Evolutionary conservation across 2,797 vertebrate species (phyloP).

Genomic region (Clarias pachynema): DNA sequence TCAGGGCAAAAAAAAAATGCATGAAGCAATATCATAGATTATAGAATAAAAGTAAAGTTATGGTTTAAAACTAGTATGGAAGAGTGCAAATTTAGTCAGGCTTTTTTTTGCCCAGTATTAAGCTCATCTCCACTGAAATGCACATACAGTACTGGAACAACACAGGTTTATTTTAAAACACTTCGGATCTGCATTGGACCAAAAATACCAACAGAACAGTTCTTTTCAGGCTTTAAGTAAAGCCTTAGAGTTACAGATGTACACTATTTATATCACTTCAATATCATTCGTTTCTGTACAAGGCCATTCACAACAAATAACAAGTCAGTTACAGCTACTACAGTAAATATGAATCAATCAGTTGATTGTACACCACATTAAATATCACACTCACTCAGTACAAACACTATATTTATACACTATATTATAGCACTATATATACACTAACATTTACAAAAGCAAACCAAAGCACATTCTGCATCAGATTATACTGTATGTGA

Average conservation of each 20-base stretch:
- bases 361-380: neutral
- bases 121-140: neutral
- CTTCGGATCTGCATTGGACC: neutral
- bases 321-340: neutral
- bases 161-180: neutral
- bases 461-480: neutral
- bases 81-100: neutral
- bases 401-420: neutral
- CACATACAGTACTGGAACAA: neutral
- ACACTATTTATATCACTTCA: neutral
- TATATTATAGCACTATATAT: no score
- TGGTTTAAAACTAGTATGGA: neutral
- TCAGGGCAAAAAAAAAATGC: neutral
- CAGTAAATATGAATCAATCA: neutral
- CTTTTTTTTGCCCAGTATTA: neutral
- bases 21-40: neutral
- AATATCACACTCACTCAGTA: neutral
- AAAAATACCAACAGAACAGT: neutral
- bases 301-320: neutral
- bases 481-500: neutral
- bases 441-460: neutral
- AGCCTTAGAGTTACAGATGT: neutral
- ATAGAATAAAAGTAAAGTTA: neutral
- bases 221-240: slow-evolving; percentile 6
- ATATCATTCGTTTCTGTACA: neutral